Evolutionary conservation across 2,797 vertebrate genomes (phyloP), one percentile per base, ranked within the genome.

Genomic region (Eleutherodactylus coqui): DNA sequence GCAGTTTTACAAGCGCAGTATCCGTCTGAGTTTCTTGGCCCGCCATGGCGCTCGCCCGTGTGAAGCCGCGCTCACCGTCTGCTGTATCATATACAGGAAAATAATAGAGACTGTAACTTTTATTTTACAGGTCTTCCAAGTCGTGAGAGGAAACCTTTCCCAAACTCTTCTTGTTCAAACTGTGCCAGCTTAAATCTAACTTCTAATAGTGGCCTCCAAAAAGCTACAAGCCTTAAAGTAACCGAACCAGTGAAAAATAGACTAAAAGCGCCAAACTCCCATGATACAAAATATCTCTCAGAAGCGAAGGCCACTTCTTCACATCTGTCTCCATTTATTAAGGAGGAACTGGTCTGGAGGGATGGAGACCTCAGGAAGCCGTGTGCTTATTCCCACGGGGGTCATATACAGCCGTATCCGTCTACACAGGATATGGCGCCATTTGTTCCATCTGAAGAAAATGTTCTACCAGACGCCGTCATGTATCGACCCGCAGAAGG

Each of bases 301-400:
- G 62, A 53, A 19, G 10, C 29, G 3, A 29, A 47, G 10, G 27
- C 6, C 21, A 1, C 49, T 4, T 53, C 11, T 19, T 17, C 16
- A 55, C 24, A 67, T 24, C 27, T 36, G 2, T 80, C 79, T 67
- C 11, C 60, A 13, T 21, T 27, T 69, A 80, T 80, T 67, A 80
- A 80, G n/a, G 43, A 32, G 58, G 60, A 80, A 45, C 77, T 38
- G 16, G 5, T 3, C 27, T 49, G 43, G 13, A 24, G 43, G 43
- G 60, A 73, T 34, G 62, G 62, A 43, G 69, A 45, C 13, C 0
- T 27, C 69, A n/a, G 21, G n/a, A 41, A 72, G 10, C 24, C 69
- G 21, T 21, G 19, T n/a, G 41, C 9, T 0, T 45, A 45, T 72
- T 43, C 9, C n/a, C 38, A 24, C 38, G 47, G 10, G 47, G 8